phyloP scores from a whole-genome alignment of 1,140 invertebrate species.

The Euura lappo region DNA sequence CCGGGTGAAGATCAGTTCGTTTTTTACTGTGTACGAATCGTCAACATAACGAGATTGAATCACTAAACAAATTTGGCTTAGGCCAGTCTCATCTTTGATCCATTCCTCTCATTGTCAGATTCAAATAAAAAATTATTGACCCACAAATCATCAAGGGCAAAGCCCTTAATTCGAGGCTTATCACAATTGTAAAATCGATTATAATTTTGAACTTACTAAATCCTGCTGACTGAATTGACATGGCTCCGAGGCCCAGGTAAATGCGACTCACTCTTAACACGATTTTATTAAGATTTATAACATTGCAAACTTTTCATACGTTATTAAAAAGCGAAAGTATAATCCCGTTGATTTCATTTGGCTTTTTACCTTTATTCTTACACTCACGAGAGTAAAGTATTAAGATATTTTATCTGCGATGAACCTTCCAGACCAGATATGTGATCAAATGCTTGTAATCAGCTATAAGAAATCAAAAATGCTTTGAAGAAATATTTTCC shows the following conservation, averaged over 20 bases:
- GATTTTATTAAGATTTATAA: no score
- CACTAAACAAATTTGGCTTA: neutral
- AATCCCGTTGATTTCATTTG: no score
- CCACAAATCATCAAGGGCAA: neutral
- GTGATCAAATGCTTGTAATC: no score
- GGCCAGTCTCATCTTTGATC: neutral
- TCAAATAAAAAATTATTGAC: neutral
- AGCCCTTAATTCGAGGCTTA: neutral
- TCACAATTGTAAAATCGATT: neutral
- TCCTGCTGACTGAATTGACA: neutral
- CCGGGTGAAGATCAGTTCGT: conserved; percentile 6
- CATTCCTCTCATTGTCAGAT: neutral
- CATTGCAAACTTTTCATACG: no score
- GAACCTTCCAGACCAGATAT: no score
- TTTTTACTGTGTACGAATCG: neutral
- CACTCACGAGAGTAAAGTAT: no score
- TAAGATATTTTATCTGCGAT: no score
- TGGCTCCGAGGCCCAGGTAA: conserved; percentile 9
- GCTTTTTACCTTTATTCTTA: no score
- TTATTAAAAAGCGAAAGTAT: no score
- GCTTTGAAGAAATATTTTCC: no score
- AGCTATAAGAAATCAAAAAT: no score
- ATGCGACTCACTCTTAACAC: neutral
- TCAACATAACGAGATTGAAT: neutral
- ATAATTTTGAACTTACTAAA: neutral